Base-by-base conservation (phyloP, 2,888 invertebrate species). In the Anorthoa munda region DNA sequence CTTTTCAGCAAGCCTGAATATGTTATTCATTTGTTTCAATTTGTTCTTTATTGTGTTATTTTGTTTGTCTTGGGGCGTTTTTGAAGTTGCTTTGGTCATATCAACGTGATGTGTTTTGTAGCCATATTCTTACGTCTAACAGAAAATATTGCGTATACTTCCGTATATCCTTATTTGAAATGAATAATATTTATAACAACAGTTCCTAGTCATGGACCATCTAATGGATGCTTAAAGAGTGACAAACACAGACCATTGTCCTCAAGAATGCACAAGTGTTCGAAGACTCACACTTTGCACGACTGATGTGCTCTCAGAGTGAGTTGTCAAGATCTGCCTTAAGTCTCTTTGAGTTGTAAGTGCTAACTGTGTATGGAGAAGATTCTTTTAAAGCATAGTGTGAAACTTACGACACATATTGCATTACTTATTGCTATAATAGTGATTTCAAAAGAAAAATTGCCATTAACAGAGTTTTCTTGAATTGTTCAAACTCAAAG, bases 211-310 rank as follows among this genome's bases (percentile, higher is more conserved):
- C 23, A 21, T 46, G 13, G 12, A 48, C 13, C n/a, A 55, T 61
- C 45, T 61, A 50, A 77, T 61, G 50, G 51, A 65, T 26, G n/a
- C 61, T 75, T 56, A 51, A 61, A 61, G 51, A 67, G 73, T 73
- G 79, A 78, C 64, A 53, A 67, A 72, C 50, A 45, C 39, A 18
- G 31, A 9, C 67, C 21, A 60, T 79, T 68, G 73, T 78, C 17
- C 31, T 31, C 15, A 51, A 50, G 45, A 64, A 50, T 64, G 58
- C 50, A 39, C 64, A 51, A 72, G 66, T 50, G 64, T 31, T n/a
- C 39, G 11, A 21, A 31, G 26, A 23, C 53, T 58, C 12, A 21
- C 45, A 55, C 53, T 64, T 67, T 46, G 46, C 51, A 60, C 55
- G 56, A 60, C 39, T 65, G 53, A 79, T 67, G 79, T 67, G 64